A percentile compares a stretch with the other conserved stretches of the same genome.
phyloP scores from a whole-genome alignment of 2,888 invertebrate genomes.

The Scaptomyza reducta region DNA sequence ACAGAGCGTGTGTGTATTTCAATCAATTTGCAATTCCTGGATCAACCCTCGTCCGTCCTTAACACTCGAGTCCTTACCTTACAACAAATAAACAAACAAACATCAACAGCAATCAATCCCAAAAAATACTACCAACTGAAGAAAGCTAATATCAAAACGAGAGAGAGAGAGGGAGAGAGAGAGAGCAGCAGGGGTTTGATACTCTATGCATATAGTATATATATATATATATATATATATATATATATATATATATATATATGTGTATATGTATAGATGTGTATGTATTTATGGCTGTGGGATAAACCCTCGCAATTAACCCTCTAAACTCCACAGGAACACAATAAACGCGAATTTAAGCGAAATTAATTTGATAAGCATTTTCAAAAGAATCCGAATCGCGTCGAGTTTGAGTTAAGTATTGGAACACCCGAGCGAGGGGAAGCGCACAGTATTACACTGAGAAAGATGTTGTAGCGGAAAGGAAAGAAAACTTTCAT shows the following conservation, averaged over 20 bases:
- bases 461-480: not conserved
- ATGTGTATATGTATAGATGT: not conserved
- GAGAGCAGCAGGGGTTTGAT: slow-evolving; percentile 1
- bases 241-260: not conserved
- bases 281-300: not conserved
- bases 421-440: not conserved
- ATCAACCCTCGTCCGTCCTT: slow-evolving; percentile 60
- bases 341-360: slow-evolving; percentile 73
- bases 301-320: slow-evolving; percentile 71
- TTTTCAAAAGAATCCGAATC: slow-evolving; percentile 45
- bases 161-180: not conserved
- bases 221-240: not conserved
- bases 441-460: not conserved
- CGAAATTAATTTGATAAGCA: slow-evolving; percentile 79
- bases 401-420: slow-evolving; percentile 3
- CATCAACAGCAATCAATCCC: slow-evolving; percentile 58
- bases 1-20: slow-evolving; percentile 23
- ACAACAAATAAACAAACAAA: slow-evolving; percentile 39
- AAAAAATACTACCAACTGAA: slow-evolving; percentile 4
- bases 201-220: too few species aligned
- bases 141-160: slow-evolving; percentile 8
- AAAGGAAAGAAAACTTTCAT: too few species aligned
- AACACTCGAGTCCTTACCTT: slow-evolving; percentile 51
- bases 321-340: slow-evolving; percentile 56
- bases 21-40: slow-evolving; percentile 60